Percentiles rank a stretch among this genome's conserved stretches.
phyloP scores from a whole-genome alignment of 1,140 invertebrate genomes.

The Tetragonula clypearis region DNA sequence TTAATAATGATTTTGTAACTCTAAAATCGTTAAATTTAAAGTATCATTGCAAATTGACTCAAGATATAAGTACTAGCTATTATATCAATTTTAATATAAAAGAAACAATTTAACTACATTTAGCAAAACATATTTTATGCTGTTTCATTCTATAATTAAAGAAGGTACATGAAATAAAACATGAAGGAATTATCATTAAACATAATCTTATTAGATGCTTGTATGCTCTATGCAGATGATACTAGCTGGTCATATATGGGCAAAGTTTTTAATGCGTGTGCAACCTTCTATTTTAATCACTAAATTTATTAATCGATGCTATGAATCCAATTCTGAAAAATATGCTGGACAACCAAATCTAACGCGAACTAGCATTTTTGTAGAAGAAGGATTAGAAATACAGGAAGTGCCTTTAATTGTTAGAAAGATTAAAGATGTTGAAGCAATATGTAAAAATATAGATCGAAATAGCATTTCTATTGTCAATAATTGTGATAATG shows the following conservation, averaged over 20 bases:
- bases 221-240: constrained; percentile 52
- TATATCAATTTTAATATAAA: background rate
- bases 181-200: background rate
- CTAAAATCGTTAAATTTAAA: constrained; percentile 21
- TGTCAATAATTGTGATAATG: background rate
- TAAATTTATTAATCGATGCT: constrained; percentile 58
- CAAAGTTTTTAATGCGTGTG: constrained; percentile 42
- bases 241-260: constrained; percentile 41
- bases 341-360: constrained; percentile 43
- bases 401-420: constrained; percentile 87
- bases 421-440: constrained; percentile 79
- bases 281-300: constrained; percentile 3
- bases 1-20: constrained; percentile 16
- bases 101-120: background rate
- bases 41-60: constrained; percentile 9
- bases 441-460: constrained; percentile 36
- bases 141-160: background rate
- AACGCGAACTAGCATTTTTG: constrained; percentile 83
- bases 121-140: background rate
- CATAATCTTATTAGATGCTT: constrained; percentile 39
- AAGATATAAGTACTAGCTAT: background rate
- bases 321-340: constrained; percentile 53
- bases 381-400: constrained; percentile 86
- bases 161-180: constrained; percentile 46
- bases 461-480: background rate